Evolutionary conservation across 2,888 invertebrate genomes (phyloP), one percentile per base, ranked within the genome.

Genomic region (Argynnis bischoffii): DNA sequence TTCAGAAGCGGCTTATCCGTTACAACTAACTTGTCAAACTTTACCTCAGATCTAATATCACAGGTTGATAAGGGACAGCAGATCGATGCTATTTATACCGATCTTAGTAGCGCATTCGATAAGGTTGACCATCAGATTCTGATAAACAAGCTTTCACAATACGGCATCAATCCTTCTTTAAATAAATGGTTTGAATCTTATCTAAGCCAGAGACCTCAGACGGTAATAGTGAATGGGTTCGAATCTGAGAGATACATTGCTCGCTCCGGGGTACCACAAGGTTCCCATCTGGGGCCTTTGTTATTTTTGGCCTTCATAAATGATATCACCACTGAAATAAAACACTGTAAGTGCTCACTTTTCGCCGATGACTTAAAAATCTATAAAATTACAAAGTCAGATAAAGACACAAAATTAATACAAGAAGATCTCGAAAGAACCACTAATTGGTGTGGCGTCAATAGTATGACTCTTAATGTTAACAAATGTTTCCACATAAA

Each of bases 331-430:
- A 14, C 13, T 13, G 2, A 35, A 0, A 66, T 72, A 11, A 35
- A 31, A 41, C 15, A 70, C 15, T 67, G 70, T 51, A 51, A 64
- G 11, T 65, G 16, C 48, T 70, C 41, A 1, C 55, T 74, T 5
- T 74, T 72, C 56, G 74, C 75, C 1, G 74, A 75, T 50, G 74
- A 75, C 54, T 46, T 75, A 18, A 73, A 73, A 56, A 35, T 71
- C 6, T 75, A 64, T 48, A 67, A 51, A 50, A 35, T 54, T 13
- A 53, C 71, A 6, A 50, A 6, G 1, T 41, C 21, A n/a, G 1
- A 14, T 1, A 14, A n/a, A 1, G 72, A 72, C 51, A 13, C 47
- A 2, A n/a, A 46, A 16, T 51, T 51, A 15, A 51, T 75, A 14
- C 72, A 73, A 15, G 35, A 53, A 0, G 71, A 75, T 48, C 16